A percentile compares a stretch with the other conserved stretches of the same genome.
Conservation (phyloP, 2,888 invertebrate species). For the Dynastes hyllus region DNA sequence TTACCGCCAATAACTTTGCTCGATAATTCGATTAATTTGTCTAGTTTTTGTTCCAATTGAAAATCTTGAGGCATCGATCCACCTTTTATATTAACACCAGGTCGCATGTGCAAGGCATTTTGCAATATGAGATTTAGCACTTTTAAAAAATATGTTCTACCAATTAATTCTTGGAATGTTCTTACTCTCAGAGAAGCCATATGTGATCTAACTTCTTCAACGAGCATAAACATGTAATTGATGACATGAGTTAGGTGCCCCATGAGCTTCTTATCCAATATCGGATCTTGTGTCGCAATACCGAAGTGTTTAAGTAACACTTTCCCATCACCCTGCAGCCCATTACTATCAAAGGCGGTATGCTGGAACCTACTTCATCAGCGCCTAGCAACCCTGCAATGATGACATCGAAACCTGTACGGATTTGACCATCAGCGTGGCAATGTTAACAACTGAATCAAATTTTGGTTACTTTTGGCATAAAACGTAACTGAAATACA, state of each 20-base stretch:
- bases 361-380: slow-evolving; percentile 99
- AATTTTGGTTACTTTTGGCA: too few species aligned
- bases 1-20: slow-evolving; percentile 83
- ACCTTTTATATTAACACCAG: slow-evolving; percentile 91
- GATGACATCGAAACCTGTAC: slow-evolving; percentile 96
- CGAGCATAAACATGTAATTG: slow-evolving; percentile 97
- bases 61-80: slow-evolving; percentile 92
- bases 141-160: slow-evolving; percentile 91
- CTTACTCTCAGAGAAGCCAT: slow-evolving; percentile 93
- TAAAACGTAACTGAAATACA: too few species aligned
- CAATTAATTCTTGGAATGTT: slow-evolving; percentile 83
- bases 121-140: slow-evolving; percentile 88
- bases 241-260: slow-evolving; percentile 98
- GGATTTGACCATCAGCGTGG: slow-evolving; percentile 91
- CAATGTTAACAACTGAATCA: too few species aligned
- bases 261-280: slow-evolving; percentile 94
- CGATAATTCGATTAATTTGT: slow-evolving; percentile 84
- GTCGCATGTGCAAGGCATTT: slow-evolving; percentile 92
- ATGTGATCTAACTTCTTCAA: slow-evolving; percentile 94
- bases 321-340: slow-evolving; percentile 99
- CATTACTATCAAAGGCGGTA: slow-evolving; percentile 96
- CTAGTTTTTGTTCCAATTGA: slow-evolving; percentile 87
- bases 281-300: slow-evolving; percentile 98
- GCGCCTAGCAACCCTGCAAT: slow-evolving; percentile 97
- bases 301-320: slow-evolving; percentile 99